Base-by-base conservation (phyloP, 2,113 vertebrate genomes). In the Forbesichthys agassizii region DNA sequence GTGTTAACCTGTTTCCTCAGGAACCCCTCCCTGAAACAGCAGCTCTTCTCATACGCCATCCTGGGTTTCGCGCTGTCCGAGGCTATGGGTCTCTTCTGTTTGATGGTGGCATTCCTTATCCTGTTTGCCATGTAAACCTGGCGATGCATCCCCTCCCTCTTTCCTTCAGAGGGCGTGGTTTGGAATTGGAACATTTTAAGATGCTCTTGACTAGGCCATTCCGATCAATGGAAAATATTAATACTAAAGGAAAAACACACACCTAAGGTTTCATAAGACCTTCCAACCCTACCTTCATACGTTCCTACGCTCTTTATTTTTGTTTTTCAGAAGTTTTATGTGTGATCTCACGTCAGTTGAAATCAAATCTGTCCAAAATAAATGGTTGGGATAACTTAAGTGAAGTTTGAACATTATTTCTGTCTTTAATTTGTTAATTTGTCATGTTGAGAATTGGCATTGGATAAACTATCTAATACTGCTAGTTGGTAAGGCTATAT, bases 41-140 rank as follows among this genome's bases (percentile, higher is more conserved):
- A 94, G 88, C 92, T 93, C 48, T 94, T 94, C 84, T 94, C 93
- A 49, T 94, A 94, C 0, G 93, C 93, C 78, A 94, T 94, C 89
- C 80, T 94, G 86, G 93, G 93, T 11, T 94, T 94, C 6, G 93
- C 93, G 27, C 76, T 94, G 65, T 94, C 93, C 75, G 93, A 94
- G 74, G 93, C 93, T 48, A 94, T 94, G 92, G 93, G 93, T 68
- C 90, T 94, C 14, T 94, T 94, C 85, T 94, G 93, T 91, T 77
- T 94, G 85, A 94, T 94, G 93, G 93, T 94, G 89, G 93, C 93
- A 1, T 94, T 94, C 86, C 91, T 94, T 63, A 94, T 94, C 83
- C 87, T 94, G 61, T 94, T 94, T 13, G 93, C 93, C 83, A 93
- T 94, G 92, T 94, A 87, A 88, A 83, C 52, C 61, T 57, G 48